phyloP scores from a whole-genome alignment of 1,140 invertebrate genomes.

The Eriocheir sinensis region DNA sequence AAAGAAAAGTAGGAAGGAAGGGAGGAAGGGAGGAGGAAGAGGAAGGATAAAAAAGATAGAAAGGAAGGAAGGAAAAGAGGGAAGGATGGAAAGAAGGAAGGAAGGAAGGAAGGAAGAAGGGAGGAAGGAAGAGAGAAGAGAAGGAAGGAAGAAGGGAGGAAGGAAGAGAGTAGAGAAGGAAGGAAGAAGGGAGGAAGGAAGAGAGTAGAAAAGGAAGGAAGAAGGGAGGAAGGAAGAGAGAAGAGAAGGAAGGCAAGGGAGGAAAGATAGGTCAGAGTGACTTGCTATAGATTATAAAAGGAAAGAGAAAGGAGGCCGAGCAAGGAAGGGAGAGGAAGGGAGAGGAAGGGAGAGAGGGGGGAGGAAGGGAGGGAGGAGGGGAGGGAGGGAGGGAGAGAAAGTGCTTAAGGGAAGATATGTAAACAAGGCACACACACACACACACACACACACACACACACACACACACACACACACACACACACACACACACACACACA shows the following conservation, averaged over 20 bases:
- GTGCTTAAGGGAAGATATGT: background rate
- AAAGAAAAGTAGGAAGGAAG: background rate
- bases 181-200: background rate
- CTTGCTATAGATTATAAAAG: background rate
- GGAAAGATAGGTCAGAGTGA: background rate
- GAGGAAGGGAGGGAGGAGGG: background rate
- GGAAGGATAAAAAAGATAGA: background rate
- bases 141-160: background rate
- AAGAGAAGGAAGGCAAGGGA: background rate
- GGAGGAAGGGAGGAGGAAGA: background rate
- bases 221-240: background rate
- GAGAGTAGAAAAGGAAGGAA: background rate
- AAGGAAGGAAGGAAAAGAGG: background rate
- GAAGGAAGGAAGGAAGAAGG: background rate
- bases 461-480: slow-evolving; percentile 28
- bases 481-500: slow-evolving; percentile 28
- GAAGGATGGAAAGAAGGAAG: background rate
- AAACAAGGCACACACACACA: no score
- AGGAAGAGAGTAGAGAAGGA: background rate
- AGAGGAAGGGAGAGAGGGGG: background rate
- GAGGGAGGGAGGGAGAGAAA: background rate
- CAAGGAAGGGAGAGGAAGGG: background rate
- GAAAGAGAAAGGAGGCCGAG: background rate
- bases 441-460: no score
- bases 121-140: background rate